A percentile compares a stretch with the other conserved stretches of the same genome.
phyloP scores from a whole-genome alignment of 2,888 invertebrate genomes.

The Ypsolopha scabrella region DNA sequence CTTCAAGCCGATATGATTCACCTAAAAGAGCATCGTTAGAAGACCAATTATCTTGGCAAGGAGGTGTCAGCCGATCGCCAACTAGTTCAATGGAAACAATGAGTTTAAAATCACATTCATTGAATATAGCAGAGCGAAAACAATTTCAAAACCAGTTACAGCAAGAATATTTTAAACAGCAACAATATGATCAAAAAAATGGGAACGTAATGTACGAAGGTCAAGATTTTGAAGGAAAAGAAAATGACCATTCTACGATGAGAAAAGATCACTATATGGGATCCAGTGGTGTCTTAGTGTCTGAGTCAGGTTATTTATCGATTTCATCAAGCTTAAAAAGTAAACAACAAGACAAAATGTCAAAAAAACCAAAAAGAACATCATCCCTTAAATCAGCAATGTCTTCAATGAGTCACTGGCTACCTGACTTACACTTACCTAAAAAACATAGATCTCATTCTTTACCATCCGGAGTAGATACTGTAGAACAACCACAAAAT shows the following conservation, averaged over 20 bases:
- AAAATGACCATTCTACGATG: slow-evolving; percentile 39
- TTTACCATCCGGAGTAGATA: slow-evolving; percentile 78
- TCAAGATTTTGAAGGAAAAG: slow-evolving; percentile 37
- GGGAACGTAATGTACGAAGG: slow-evolving; percentile 50
- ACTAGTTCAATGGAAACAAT: slow-evolving; percentile 73
- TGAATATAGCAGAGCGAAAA: slow-evolving; percentile 66
- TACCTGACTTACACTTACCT: slow-evolving; percentile 83
- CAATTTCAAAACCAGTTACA: slow-evolving; percentile 67
- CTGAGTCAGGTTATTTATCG: slow-evolving; percentile 82
- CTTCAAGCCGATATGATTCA: slow-evolving; percentile 73
- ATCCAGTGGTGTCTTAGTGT: slow-evolving; percentile 73
- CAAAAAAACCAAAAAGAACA: slow-evolving; percentile 77
- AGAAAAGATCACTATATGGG: slow-evolving; percentile 58
- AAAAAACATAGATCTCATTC: slow-evolving; percentile 87
- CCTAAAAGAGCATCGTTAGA: slow-evolving; percentile 69
- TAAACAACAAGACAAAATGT: slow-evolving; percentile 63
- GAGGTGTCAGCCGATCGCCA: slow-evolving; percentile 64
- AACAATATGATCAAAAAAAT: slow-evolving; percentile 64
- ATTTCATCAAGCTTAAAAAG: slow-evolving; percentile 76
- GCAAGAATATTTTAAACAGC: slow-evolving; percentile 66
- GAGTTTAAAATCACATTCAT: slow-evolving; percentile 68
- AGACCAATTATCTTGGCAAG: slow-evolving; percentile 73
- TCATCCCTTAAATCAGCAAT: slow-evolving; percentile 84
- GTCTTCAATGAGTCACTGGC: slow-evolving; percentile 83
- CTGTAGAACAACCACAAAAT: slow-evolving; percentile 60